Base-by-base conservation (phyloP, 1,140 invertebrate species). In the Lasaia peninsularis region DNA sequence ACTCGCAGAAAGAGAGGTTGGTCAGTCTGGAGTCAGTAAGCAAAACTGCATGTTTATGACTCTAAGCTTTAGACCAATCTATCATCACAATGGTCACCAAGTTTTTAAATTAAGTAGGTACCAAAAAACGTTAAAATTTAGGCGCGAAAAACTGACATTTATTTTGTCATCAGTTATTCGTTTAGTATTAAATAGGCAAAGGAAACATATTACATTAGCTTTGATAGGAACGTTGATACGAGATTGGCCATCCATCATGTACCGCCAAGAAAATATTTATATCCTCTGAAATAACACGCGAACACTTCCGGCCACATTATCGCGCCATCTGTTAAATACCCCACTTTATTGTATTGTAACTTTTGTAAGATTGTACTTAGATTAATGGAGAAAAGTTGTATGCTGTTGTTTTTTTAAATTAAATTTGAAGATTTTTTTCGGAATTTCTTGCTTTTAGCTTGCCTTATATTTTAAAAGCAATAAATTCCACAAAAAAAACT, bases 161-260 rank as follows among this genome's bases (percentile, higher is more conserved):
- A 34, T 52, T 52, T 37, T n/a, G 12, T 20, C 16, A 54, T 37
- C 52, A 54, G 52, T 35, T 54, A 54, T 35, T 35, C 10, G 7
- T 12, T 37, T 37, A 0, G 7, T 18, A 44, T 20, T 14, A 44
- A 44, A 18, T 18, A 44, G 18, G 12, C 9, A 52, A 52, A 14
- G 31, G 28, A 51, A 51, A 28, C 18, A 44, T 64, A 59, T 32
- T 65, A 57, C 49, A 67, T 63, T 67, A 63, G 32, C 65, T 61
- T 63, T 64, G 69, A 75, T 52, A 52, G 28, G 28, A 52, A 52
- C 49, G 53, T 69, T 67, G 72, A 78, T 74, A 73, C 73, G 65
- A 63, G 62, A 24, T 21, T 31, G 57, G 56, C 73, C 65, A 83
- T 83, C 80, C 76, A 83, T 83, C 80, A 83, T 54, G 34, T 48